Percentiles rank a stretch among this genome's conserved stretches.
phyloP scores from a whole-genome alignment of 1,140 invertebrate species.

The Hyles vespertilio region DNA sequence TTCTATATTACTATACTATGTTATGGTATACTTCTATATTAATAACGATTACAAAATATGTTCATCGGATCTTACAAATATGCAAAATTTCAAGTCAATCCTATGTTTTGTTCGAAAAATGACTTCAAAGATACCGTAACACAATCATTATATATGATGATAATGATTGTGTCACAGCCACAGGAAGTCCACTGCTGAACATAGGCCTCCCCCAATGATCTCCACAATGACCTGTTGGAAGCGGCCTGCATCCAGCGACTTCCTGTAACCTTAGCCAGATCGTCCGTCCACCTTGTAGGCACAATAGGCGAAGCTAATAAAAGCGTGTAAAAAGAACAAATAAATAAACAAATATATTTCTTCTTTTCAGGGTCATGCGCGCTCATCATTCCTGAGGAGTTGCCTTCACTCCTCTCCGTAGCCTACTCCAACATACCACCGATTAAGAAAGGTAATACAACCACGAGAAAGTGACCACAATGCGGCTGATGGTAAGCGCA shows the following conservation, averaged over 20 bases:
- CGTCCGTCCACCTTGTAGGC: too few relatives aligned
- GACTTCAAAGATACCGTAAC: neutral
- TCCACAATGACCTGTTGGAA: too few relatives aligned
- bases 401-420: conserved; percentile 84
- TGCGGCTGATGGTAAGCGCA: neutral
- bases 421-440: conserved; percentile 90
- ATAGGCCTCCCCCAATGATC: too few relatives aligned
- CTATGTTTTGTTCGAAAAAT: conserved; percentile 4
- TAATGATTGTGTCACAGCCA: too few relatives aligned
- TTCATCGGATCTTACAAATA: neutral
- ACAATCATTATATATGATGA: too few relatives aligned
- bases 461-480: too few relatives aligned
- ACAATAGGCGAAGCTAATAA: neutral
- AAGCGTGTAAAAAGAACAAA: neutral
- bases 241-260: too few relatives aligned
- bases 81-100: neutral
- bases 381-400: conserved; percentile 84
- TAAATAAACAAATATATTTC: conserved; percentile 2
- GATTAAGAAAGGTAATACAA: conserved; percentile 84
- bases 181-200: too few relatives aligned
- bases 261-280: too few relatives aligned
- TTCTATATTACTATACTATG: too few relatives aligned
- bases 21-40: neutral
- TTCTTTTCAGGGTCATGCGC: conserved; percentile 42
- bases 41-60: too few relatives aligned